Evolutionary conservation across 2,797 vertebrate species (phyloP).

Genomic region (Falco naumanni): DNA sequence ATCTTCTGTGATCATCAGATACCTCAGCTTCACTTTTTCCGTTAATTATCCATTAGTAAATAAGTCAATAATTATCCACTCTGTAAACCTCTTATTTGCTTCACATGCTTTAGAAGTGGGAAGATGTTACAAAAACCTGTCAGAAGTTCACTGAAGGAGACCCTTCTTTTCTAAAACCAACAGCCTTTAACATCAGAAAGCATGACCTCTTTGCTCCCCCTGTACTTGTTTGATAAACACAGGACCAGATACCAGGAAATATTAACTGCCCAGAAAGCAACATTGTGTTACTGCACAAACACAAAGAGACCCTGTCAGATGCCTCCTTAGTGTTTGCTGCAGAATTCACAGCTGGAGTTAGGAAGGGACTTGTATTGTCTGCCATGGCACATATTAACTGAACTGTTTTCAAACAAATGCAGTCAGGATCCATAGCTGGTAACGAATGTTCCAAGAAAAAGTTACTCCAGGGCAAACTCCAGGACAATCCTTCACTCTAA

Average conservation of each 20-base stretch:
- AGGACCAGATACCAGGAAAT: background rate
- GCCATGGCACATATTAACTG: background rate
- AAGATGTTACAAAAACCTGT: background rate
- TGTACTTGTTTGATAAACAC: background rate
- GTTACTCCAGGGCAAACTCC: background rate
- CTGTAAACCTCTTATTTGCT: background rate
- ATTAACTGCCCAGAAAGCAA: constrained; percentile 29
- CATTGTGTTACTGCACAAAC: background rate
- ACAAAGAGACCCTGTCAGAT: background rate
- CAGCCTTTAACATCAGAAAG: background rate
- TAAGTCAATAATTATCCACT: background rate
- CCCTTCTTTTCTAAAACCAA: background rate
- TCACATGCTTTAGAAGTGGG: background rate
- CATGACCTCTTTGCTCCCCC: background rate
- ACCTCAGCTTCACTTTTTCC: background rate
- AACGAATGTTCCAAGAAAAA: background rate
- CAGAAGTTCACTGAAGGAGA: background rate
- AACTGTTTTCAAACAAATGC: background rate
- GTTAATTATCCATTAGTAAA: background rate
- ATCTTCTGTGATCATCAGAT: background rate
- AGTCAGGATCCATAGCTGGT: background rate
- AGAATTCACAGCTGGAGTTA: background rate
- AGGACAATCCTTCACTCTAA: background rate
- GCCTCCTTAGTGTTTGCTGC: background rate
- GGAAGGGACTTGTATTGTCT: background rate